Percentiles rank a stretch among this genome's conserved stretches.
These are phyloP conservation scores for Microcebus griseorufus DNA, from an alignment of 2,113 vertebrate species.

Conservation along the genomic window DNA sequence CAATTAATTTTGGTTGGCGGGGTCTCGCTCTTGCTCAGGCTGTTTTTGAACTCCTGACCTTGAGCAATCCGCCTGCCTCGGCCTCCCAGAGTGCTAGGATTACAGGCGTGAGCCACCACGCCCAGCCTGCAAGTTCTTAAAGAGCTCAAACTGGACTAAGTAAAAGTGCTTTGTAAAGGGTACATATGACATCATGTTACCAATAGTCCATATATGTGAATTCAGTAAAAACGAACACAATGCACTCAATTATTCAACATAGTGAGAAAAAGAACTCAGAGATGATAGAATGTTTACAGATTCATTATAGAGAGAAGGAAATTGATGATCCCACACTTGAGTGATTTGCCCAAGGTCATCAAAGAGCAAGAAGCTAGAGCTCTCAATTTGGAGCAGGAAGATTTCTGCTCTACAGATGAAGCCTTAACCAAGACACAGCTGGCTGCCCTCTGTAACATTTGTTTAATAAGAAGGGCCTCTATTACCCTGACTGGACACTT, in stretches of 20 bases:
- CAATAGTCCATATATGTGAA: not conserved
- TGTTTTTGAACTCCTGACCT: too few relatives aligned
- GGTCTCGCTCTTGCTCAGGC: too few relatives aligned
- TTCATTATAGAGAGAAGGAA: not conserved
- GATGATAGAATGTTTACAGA: conserved; percentile 1
- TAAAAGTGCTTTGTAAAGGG: not conserved
- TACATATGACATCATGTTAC: not conserved
- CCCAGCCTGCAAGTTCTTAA: not conserved
- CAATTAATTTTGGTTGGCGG: too few relatives aligned
- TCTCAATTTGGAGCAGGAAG: not conserved
- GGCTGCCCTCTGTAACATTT: not conserved
- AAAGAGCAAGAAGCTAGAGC: not conserved
- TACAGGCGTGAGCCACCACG: too few relatives aligned
- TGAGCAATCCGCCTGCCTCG: too few relatives aligned
- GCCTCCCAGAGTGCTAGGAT: too few relatives aligned
- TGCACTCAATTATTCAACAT: not conserved
- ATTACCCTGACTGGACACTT: not conserved
- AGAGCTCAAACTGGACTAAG: not conserved
- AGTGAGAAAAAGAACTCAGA: not conserved
- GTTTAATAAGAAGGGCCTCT: not conserved
- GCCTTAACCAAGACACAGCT: not conserved
- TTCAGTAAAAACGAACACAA: not conserved
- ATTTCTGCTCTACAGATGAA: not conserved
- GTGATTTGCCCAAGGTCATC: not conserved
- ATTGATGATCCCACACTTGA: not conserved